Conservation (phyloP, 2,797 vertebrate genomes). For the Danio albolineatus region DNA sequence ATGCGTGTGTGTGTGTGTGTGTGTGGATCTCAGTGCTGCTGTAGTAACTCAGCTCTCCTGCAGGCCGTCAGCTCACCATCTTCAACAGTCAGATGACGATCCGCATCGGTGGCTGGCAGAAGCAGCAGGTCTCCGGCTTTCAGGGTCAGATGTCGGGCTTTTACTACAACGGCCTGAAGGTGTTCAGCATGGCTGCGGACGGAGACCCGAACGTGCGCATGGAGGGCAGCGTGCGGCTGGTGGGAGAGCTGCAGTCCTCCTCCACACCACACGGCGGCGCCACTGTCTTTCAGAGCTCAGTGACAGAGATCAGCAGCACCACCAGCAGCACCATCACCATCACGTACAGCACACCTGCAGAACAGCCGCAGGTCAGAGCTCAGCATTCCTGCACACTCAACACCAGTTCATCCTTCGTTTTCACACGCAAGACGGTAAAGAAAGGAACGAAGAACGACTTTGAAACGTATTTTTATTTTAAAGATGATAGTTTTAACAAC, state of each 20-base stretch:
- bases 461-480: too few relatives aligned
- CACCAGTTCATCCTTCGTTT: too few relatives aligned
- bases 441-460: too few relatives aligned
- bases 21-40: conserved; percentile 50
- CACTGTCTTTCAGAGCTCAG: conserved; percentile 94
- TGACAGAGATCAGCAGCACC: conserved; percentile 92
- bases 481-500: too few relatives aligned
- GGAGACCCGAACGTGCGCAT: conserved; percentile 94
- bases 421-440: too few relatives aligned
- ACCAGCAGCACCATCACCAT: conserved; percentile 90
- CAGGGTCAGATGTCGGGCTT: conserved; percentile 99
- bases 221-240: conserved; percentile 95
- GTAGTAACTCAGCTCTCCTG: conserved; percentile 82
- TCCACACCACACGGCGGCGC: conserved; percentile 95
- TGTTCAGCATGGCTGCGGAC: conserved; percentile 99
- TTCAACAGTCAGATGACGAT: conserved; percentile 99
- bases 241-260: conserved; percentile 92
- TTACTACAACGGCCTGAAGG: conserved; percentile 99
- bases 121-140: conserved; percentile 93
- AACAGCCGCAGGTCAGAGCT: conserved; percentile 89
- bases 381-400: background rate
- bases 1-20: too few relatives aligned
- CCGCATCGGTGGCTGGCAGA: conserved; percentile 98
- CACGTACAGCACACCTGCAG: conserved; percentile 89
- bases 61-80: conserved; percentile 99